A percentile compares a stretch with the other conserved stretches of the same genome.
Evolutionary conservation across 2,113 vertebrate species (phyloP).

Genomic region (Oophaga pumilio): DNA sequence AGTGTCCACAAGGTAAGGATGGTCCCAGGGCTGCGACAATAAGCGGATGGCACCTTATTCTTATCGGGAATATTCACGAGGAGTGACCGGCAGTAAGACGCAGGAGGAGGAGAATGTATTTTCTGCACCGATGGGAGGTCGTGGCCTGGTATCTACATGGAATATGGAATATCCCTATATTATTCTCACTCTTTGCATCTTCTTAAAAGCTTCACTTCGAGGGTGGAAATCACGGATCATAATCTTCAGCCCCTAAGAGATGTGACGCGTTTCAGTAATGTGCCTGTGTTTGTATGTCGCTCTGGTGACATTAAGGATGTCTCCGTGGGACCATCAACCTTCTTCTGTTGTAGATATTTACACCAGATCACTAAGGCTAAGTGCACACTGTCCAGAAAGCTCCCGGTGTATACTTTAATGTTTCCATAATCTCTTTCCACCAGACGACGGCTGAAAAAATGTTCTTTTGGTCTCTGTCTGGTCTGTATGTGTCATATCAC

Average conservation of each 20-base stretch:
- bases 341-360: not conserved
- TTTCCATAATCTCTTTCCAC: too few species aligned
- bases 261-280: not conserved
- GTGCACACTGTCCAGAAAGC: not conserved
- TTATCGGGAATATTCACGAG: not conserved
- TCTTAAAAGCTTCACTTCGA: not conserved
- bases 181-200: not conserved
- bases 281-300: not conserved
- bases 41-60: not conserved
- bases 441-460: too few species aligned
- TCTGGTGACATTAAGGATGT: not conserved
- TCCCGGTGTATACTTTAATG: too few species aligned
- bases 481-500: too few species aligned
- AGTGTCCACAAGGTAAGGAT: conserved; percentile 95
- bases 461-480: too few species aligned
- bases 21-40: not conserved
- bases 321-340: not conserved
- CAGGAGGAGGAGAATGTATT: conserved; percentile 1
- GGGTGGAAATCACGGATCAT: not conserved
- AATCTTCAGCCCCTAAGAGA: too few species aligned
- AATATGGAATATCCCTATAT: not conserved
- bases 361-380: not conserved
- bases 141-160: not conserved
- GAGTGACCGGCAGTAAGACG: not conserved
- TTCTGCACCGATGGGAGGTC: conserved; percentile 2